Evolutionary conservation across 2,888 invertebrate genomes (phyloP), one percentile per base, ranked within the genome.

Genomic region (Melikaiella ostensackeni): DNA sequence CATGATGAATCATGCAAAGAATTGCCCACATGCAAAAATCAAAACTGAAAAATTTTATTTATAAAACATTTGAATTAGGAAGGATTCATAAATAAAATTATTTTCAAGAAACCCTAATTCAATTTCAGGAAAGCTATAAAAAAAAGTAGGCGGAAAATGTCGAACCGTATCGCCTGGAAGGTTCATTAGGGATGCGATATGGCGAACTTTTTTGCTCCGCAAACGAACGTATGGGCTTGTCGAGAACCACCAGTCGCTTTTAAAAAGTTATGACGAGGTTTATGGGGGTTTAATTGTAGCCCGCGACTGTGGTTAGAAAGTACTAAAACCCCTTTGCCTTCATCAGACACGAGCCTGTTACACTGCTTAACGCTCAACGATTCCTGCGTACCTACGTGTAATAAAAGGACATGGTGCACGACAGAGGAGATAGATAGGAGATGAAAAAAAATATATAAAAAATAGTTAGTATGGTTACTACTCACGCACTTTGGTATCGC

Each of bases 211-310:
- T 21, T 59, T 74, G 38, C 38, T 8, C 16, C 2, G 19, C 33
- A 74, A 59, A 74, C 30, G 38, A 74, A 74, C 24, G 24, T 16
- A 59, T 42, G 16, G 35, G 64, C 64, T 33, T 9, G n/a, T n/a
- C 64, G 74, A 74, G 33, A 30, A 59, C 61, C 33, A 35, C 3
- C 61, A 35, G 70, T n/a, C 19, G 74, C 59, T 59, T 74, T 74
- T 74, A 88, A 88, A 89, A 89, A 87, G 87, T 89, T 89, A 89
- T 86, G 89, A 89, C 85, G 80, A 86, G 84, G 85, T 90, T 90
- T 90, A 89, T 88, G 90, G 83, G 83, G 88, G 87, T 90, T 90
- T 90, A 90, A 90, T 90, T 90, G 90, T 90, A 90, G 87, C 83
- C 88, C 86, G 84, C 86, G 88, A 89, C 87, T 88, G 88, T 88